Percentiles rank a stretch among this genome's conserved stretches.
Evolutionary conservation across 2,888 invertebrate species (phyloP).

Genomic region (Druceiella hillmani): DNA sequence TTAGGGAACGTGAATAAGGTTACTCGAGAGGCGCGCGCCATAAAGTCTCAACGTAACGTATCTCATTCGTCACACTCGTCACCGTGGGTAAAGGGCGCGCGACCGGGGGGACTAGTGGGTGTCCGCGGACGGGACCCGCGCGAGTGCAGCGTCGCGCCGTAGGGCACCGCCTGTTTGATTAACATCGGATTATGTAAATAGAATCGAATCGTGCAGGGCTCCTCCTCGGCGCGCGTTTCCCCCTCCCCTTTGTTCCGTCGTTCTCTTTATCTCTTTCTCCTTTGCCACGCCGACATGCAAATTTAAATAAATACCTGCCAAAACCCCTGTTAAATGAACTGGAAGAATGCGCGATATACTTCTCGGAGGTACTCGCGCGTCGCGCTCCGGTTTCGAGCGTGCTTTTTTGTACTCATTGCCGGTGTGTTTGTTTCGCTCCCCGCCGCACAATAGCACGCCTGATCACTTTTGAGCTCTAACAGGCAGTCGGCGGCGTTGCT

Average conservation of each 20-base stretch:
- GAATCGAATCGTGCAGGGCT: constrained; percentile 46
- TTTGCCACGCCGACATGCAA: constrained; percentile 46
- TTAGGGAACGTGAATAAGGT: no score
- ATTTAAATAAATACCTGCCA: constrained; percentile 39
- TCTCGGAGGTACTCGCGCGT: no score
- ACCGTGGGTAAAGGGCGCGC: no score
- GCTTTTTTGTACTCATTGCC: constrained; percentile 34
- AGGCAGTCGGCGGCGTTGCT: no score
- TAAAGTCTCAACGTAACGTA: no score
- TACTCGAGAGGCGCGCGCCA: no score
- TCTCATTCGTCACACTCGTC: no score
- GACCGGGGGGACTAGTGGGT: constrained; percentile 1
- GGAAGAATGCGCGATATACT: constrained; percentile 46
- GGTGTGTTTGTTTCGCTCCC: constrained; percentile 30
- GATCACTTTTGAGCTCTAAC: constrained; percentile 22
- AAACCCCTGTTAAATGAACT: constrained; percentile 45
- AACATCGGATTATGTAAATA: constrained; percentile 54
- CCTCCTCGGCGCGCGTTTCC: constrained; percentile 47
- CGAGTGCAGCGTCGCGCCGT: constrained; percentile 27
- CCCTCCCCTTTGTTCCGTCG: constrained; percentile 41
- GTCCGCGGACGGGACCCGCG: constrained; percentile 22
- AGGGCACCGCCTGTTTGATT: constrained; percentile 44
- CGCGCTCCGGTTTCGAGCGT: no score
- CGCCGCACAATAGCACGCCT: constrained; percentile 22
- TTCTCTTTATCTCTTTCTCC: constrained; percentile 41